Evolutionary conservation across 35 echinoderm and acorn worm species (phyloP).

Genomic region (Chiridota heheva): DNA sequence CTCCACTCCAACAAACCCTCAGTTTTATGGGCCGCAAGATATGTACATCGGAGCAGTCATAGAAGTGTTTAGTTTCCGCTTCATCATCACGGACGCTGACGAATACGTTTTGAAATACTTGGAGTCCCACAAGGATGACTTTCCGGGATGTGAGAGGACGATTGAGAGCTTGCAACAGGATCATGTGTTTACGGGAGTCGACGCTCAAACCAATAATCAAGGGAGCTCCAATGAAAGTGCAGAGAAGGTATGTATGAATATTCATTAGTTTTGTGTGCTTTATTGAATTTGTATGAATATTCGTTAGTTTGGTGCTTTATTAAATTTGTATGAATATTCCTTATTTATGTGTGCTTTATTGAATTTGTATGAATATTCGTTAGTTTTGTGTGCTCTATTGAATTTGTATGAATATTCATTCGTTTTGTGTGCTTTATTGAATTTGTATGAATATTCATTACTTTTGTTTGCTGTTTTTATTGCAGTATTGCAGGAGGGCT

Average conservation of each 20-base stretch:
- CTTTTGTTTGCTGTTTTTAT: too few relatives aligned
- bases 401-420: too few relatives aligned
- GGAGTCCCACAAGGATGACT: slow-evolving; percentile 60
- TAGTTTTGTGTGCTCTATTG: too few relatives aligned
- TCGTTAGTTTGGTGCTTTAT: not conserved
- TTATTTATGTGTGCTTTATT: too few relatives aligned
- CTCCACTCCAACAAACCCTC: slow-evolving; percentile 63
- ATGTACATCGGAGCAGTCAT: slow-evolving; percentile 75
- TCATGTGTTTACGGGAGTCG: not conserved
- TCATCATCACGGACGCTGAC: slow-evolving; percentile 85
- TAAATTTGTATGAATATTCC: too few relatives aligned
- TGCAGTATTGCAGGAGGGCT: too few relatives aligned
- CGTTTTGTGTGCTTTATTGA: too few relatives aligned
- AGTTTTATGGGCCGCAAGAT: slow-evolving; percentile 94
- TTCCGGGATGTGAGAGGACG: slow-evolving; percentile 82
- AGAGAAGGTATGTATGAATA: slow-evolving; percentile 65
- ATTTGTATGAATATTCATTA: too few relatives aligned
- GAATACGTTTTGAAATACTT: slow-evolving; percentile 84
- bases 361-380: too few relatives aligned
- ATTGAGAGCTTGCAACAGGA: slow-evolving; percentile 56
- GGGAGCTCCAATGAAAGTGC: slow-evolving; percentile 82
- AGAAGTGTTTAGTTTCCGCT: slow-evolving; percentile 75
- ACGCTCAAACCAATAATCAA: slow-evolving; percentile 46
- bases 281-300: too few relatives aligned
- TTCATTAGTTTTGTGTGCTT: not conserved